phyloP scores from a whole-genome alignment of 1,140 invertebrate species.

The Aphelenchoides besseyi region DNA sequence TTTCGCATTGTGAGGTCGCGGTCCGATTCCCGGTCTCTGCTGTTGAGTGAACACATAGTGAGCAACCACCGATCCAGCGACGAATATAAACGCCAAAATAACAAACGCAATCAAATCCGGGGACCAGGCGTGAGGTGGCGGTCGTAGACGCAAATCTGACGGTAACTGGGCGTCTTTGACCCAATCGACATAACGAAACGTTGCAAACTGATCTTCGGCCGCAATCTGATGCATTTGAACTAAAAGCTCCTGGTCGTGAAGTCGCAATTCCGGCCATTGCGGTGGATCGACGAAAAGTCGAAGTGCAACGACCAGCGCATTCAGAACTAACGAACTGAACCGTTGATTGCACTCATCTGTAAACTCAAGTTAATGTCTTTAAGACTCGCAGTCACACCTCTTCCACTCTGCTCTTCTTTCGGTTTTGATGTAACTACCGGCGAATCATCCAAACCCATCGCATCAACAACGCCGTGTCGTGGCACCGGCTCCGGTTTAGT shows the following conservation, averaged over 20 bases:
- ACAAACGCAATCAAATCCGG: slow-evolving; percentile 43
- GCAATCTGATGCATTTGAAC: slow-evolving; percentile 41
- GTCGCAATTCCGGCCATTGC: slow-evolving; percentile 35
- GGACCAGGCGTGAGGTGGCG: slow-evolving; percentile 45
- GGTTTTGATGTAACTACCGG: not conserved
- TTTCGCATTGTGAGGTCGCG: slow-evolving; percentile 9
- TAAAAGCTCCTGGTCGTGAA: slow-evolving; percentile 35
- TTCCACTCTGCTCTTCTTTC: not conserved
- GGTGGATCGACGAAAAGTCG: slow-evolving; percentile 38
- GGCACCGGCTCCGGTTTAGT: slow-evolving; percentile 37
- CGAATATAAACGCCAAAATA: slow-evolving; percentile 32
- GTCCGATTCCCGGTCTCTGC: not conserved
- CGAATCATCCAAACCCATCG: not conserved
- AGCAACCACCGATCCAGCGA: slow-evolving; percentile 23
- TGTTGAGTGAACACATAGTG: slow-evolving; percentile 35
- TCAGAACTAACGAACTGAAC: slow-evolving; percentile 11
- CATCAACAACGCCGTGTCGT: slow-evolving; percentile 28
- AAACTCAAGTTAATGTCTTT: not conserved
- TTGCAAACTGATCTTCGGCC: slow-evolving; percentile 32
- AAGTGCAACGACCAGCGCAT: slow-evolving; percentile 13
- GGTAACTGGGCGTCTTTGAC: slow-evolving; percentile 37
- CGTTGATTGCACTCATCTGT: slow-evolving; percentile 26
- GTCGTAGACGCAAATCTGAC: slow-evolving; percentile 32
- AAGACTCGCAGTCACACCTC: no score
- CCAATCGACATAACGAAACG: slow-evolving; percentile 42